Evolutionary conservation across 2,113 vertebrate genomes (phyloP), one percentile per base, ranked within the genome.

Genomic region (Acrocephalus arundinaceus): DNA sequence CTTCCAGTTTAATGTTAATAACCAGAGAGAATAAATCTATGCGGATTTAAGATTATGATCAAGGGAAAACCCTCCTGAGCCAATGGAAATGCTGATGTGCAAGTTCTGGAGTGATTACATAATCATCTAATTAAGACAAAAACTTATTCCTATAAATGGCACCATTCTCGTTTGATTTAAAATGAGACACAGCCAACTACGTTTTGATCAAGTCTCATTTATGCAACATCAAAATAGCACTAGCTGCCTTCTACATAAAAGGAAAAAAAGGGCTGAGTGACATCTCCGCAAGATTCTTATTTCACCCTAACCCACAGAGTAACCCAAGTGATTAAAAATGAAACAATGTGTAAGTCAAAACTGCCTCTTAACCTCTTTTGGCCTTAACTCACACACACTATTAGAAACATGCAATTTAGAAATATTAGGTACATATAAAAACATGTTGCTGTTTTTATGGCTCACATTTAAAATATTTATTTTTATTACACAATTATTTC

Each of bases 221-320:
- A 90, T n/a, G 79, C 65, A 88, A 54, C 57, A n/a, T 80, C 75
- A 96, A 95, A 94, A 97, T 74, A 93, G 72, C 90, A 93, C 46
- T 79, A 76, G 83, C 39, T 90, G 62, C 73, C 25, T 96, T 89
- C 74, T 58, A 79, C 74, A 67, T 74, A 74, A 94, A 93, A 92
- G 85, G 78, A 31, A 88, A 43, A 57, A 87, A 93, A 71, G 14
- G 39, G 35, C 43, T 68, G 79, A 96, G 68, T 86, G 87, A 93
- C 75, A 92, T 27, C 51, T 83, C 72, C 30, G 21, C 10, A 77
- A 59, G 65, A 84, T 71, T 90, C 68, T 80, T 49, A 52, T 52
- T 94, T 90, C 14, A 33, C 33, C 48, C 86, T 76, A 83, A 91
- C 70, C 67, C 88, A 78, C 5, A 3, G 70, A 82, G n/a, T 72